Conservation (phyloP, 2,888 invertebrate genomes). For the Eugnorisma glareosa region DNA sequence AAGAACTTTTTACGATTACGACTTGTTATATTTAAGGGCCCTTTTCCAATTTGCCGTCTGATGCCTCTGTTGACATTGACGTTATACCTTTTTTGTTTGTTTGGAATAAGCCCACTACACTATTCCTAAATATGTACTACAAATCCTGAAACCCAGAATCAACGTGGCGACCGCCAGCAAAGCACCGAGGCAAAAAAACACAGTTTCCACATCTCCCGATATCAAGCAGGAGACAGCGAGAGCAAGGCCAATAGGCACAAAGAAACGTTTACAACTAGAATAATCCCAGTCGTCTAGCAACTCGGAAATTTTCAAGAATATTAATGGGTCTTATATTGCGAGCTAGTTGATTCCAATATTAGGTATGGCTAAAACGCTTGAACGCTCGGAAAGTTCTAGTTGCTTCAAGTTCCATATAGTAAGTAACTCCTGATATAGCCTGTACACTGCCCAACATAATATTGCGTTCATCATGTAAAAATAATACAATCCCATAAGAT, state of each 20-base stretch:
- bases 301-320: background rate
- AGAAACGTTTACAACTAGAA: background rate
- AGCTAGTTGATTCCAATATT: background rate
- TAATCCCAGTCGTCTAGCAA: background rate
- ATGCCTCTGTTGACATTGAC: constrained; percentile 30
- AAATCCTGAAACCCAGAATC: background rate
- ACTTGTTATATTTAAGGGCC: constrained; percentile 59
- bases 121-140: too few relatives aligned
- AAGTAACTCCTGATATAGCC: background rate
- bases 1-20: constrained; percentile 66
- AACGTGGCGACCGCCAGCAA: background rate
- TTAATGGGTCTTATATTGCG: background rate
- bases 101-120: background rate
- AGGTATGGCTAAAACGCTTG: background rate
- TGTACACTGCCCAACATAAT: background rate
- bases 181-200: background rate
- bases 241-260: background rate
- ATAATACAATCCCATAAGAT: background rate
- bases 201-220: background rate
- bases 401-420: background rate
- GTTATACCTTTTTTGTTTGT: background rate
- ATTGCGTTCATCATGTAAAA: background rate
- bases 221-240: background rate
- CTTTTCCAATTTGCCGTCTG: constrained; percentile 47
- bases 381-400: background rate